Percentiles rank a stretch among this genome's conserved stretches.
Conservation (phyloP, 2,888 invertebrate species). For the Conomelus anceps region DNA sequence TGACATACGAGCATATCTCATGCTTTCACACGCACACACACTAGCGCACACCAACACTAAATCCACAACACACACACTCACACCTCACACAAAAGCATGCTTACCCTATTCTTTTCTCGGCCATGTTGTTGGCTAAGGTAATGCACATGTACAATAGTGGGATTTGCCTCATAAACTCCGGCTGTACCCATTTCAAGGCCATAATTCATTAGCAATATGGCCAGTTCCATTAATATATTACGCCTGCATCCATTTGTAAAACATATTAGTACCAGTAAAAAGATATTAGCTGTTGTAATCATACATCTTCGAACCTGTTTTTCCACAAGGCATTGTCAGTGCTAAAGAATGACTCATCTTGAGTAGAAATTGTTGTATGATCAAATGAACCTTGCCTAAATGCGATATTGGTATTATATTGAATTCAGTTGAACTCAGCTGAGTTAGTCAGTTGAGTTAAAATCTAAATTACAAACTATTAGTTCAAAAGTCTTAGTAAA, state of each 20-base stretch:
- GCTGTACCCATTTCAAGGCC: background rate
- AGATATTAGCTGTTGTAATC: background rate
- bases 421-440: too few species aligned
- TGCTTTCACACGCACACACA: background rate
- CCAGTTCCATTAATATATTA: background rate
- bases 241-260: background rate
- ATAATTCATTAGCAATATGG: background rate
- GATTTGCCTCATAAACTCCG: background rate
- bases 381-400: too few species aligned
- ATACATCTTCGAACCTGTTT: background rate
- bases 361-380: background rate
- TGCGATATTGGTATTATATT: too few species aligned
- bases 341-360: background rate
- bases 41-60: too few species aligned
- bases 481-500: too few species aligned
- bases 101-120: background rate
- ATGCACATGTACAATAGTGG: background rate
- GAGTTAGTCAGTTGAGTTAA: too few species aligned
- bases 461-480: too few species aligned
- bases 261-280: background rate
- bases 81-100: background rate
- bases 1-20: background rate
- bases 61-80: background rate
- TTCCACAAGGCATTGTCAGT: background rate
- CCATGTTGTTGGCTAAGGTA: too few species aligned